Evolutionary conservation across 2,113 vertebrate species (phyloP), one percentile per base, ranked within the genome.

Genomic region (Strigops habroptila): DNA sequence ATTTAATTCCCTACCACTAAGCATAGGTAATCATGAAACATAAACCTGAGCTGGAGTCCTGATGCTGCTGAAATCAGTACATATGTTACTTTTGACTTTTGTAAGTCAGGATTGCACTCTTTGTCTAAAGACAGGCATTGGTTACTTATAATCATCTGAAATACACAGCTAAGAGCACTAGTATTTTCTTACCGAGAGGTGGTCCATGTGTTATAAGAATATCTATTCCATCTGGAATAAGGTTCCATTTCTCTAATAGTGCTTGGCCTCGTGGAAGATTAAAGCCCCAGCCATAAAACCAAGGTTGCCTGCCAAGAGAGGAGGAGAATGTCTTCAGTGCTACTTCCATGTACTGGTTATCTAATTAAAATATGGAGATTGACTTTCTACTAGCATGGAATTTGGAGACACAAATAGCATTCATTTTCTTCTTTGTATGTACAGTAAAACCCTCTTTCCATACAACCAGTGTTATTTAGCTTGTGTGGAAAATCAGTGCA

Each of bases 221-320:
- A 97, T 99, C 99, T 43, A 99, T 99, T 73, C 98, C 98, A 91
- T 99, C 99, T 2, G 99, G 99, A 91, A 99, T 99, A 96, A 99
- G 99, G 98, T 99, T 99, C 99, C 99, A 99, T 92, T 99, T 99
- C 98, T 99, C 99, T 96, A 99, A 98, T 90, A 99, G 98, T 37
- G 99, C 99, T 97, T 99, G 99, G 91, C 99, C 99, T 86, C 99
- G 97, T 0, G 99, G 99, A 71, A 99, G 98, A 97, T 99, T 99
- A 95, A 99, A 99, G 86, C 99, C 99, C 99, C 99, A 99, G 94
- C 99, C 99, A 9, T 99, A 99, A 96, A 99, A 99, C 99, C 99
- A 99, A 75, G 99, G 99, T 98, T 99, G 99, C 99, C 99, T 99
- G 97, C 49, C 92, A 86, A 97, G 86, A 92, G 88, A 95, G 95